Evolutionary conservation across 2,888 invertebrate species (phyloP).

Genomic region (Apantesis nais): DNA sequence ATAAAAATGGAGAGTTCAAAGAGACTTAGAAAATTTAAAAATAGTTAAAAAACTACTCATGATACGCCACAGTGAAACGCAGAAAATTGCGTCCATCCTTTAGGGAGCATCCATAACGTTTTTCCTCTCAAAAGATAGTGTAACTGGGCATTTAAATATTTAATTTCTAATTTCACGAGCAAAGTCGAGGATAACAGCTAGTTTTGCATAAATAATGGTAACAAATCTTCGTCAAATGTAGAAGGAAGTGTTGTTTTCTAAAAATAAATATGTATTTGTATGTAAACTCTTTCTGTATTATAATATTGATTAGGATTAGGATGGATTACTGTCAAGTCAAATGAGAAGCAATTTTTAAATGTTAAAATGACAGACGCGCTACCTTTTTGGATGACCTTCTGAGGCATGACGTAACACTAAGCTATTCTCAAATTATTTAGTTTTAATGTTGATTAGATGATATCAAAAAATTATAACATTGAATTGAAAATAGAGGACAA

Average conservation of each 20-base stretch:
- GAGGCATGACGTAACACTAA: no score
- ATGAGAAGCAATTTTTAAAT: background rate
- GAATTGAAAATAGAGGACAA: no score
- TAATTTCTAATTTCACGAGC: conserved; percentile 49
- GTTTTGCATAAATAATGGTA: conserved; percentile 47
- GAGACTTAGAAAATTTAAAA: background rate
- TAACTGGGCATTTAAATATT: conserved; percentile 42
- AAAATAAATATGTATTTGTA: background rate
- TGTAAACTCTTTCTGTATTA: background rate
- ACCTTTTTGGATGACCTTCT: background rate
- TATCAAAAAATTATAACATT: no score
- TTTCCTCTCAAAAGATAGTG: conserved; percentile 45
- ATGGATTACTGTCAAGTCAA: background rate
- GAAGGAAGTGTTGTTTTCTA: conserved; percentile 11
- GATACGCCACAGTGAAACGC: conserved; percentile 23
- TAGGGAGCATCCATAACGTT: conserved; percentile 35
- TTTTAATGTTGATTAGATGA: no score
- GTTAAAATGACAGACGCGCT: background rate
- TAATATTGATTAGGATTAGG: background rate
- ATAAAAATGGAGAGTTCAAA: no score
- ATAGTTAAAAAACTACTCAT: conserved; percentile 12
- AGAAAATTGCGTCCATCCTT: conserved; percentile 31
- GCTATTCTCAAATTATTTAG: no score
- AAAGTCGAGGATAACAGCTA: conserved; percentile 45
- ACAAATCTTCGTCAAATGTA: conserved; percentile 46